Evolutionary conservation across 2,888 invertebrate species (phyloP).

Genomic region (Chymomyza procnemis): DNA sequence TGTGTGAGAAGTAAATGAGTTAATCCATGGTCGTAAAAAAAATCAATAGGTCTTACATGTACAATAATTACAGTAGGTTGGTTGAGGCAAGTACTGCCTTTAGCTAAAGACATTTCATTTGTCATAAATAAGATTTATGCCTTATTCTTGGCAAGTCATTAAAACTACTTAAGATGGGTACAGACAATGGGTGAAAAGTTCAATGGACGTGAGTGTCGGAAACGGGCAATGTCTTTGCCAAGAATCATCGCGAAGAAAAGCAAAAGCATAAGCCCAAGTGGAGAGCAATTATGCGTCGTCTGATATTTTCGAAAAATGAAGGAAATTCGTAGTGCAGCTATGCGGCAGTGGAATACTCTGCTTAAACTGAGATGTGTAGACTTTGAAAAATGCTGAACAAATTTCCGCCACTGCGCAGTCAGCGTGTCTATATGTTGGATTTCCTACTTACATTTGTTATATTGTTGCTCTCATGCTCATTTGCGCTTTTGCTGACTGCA

Average conservation of each 20-base stretch:
- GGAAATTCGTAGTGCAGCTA: no score
- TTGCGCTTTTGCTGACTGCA: no score
- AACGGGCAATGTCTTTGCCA: not conserved
- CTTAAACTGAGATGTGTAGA: no score
- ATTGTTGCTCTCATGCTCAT: no score
- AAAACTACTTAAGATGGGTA: conserved; percentile 64
- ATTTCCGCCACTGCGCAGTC: no score
- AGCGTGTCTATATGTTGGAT: no score
- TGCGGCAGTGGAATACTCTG: no score
- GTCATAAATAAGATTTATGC: conserved; percentile 64
- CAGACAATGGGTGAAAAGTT: conserved; percentile 60
- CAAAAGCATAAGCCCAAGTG: conserved; percentile 38
- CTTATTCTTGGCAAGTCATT: conserved; percentile 57
- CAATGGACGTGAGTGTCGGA: conserved; percentile 64
- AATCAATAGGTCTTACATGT: not conserved
- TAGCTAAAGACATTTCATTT: conserved; percentile 31
- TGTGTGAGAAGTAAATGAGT: not conserved
- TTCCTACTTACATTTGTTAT: no score
- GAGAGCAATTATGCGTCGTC: conserved; percentile 58
- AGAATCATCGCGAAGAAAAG: conserved; percentile 2
- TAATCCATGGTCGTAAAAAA: not conserved
- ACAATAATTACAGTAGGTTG: not conserved
- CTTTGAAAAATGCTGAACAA: no score
- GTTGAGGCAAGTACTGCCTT: not conserved
- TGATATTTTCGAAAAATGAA: conserved; percentile 22